Evolutionary conservation across 2,113 vertebrate species (phyloP), one percentile per base, ranked within the genome.

Genomic region (Peromyscus leucopus): DNA sequence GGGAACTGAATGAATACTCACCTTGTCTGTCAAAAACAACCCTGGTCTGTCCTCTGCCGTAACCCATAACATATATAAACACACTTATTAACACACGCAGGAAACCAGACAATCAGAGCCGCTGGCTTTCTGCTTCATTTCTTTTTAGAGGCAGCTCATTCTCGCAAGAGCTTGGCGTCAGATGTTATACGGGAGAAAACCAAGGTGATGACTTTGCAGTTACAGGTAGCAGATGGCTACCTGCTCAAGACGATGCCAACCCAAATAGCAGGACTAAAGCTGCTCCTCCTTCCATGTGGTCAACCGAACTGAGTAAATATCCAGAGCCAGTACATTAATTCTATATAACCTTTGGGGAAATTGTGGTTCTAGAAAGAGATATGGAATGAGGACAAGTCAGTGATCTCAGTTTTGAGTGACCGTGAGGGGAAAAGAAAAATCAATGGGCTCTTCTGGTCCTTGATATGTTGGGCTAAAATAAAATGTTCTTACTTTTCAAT

Each of bases 1-100:
- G 97, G 97, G 84, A 98, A 96, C 95, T 96, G 89, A 92, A 79
- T 98, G 98, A 98, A 98, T 84, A 97, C 85, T 89, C n/a, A 93
- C 65, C 3, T 90, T 72, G n/a, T 90, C 96, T 95, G 74, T 93
- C 97, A 97, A 97, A 98, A 98, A 97, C 96, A 97, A 96, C 92
- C 96, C 91, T 24, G n/a, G 88, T 94, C 88, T 98, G 92, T 96
- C 96, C 94, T 36, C 11, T 93, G 72, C 79, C 74, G 95, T 97
- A 67, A 88, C 90, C 96, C 94, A 90, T 97, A 97, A 82, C 48
- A 88, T 96, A 97, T 97, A 42, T 93, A 98, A 98, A 96, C 63
- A 98, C 1, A 2, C 90, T 97, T 57, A 97, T 72, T 89, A 97
- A 96, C 91, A 97, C 7, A 13, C 88, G 94, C 72, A 72, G 72